phyloP scores from a whole-genome alignment of 2,797 vertebrate genomes.

The Sebastes nivosus region DNA sequence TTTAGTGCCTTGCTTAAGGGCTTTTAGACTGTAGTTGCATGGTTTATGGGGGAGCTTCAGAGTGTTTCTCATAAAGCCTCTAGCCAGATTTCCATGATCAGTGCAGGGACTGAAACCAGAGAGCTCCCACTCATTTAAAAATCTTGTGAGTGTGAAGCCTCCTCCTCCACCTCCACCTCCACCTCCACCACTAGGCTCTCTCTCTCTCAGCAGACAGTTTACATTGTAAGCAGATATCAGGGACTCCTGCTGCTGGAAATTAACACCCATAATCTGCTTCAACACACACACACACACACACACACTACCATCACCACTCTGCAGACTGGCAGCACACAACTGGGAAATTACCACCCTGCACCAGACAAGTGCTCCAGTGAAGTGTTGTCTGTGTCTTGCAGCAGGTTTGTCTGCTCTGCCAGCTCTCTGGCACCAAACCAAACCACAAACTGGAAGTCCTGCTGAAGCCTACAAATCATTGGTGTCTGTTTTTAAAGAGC shows the following conservation, averaged over 20 bases:
- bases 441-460: constrained; percentile 42
- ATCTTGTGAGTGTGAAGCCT: neutral
- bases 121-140: constrained; percentile 21
- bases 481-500: constrained; percentile 5
- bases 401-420: constrained; percentile 34
- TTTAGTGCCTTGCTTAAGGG: constrained; percentile 22
- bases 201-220: constrained; percentile 34
- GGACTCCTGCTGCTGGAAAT: constrained; percentile 40
- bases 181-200: neutral
- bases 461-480: neutral
- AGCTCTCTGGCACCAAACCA: constrained; percentile 1
- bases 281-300: constrained; percentile 21
- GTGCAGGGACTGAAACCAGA: constrained; percentile 11
- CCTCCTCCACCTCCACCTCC: neutral
- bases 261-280: constrained; percentile 54
- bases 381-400: constrained; percentile 21
- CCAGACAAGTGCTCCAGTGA: constrained; percentile 46
- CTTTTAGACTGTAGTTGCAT: neutral
- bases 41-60: neutral
- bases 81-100: constrained; percentile 7
- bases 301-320: neutral
- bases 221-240: constrained; percentile 46
- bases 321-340: constrained; percentile 16
- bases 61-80: neutral
- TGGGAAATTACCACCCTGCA: constrained; percentile 49